These are phyloP conservation scores for Zaprionus nigranus DNA, from an alignment of 1,140 invertebrate genomes.

Conservation along the genomic window DNA sequence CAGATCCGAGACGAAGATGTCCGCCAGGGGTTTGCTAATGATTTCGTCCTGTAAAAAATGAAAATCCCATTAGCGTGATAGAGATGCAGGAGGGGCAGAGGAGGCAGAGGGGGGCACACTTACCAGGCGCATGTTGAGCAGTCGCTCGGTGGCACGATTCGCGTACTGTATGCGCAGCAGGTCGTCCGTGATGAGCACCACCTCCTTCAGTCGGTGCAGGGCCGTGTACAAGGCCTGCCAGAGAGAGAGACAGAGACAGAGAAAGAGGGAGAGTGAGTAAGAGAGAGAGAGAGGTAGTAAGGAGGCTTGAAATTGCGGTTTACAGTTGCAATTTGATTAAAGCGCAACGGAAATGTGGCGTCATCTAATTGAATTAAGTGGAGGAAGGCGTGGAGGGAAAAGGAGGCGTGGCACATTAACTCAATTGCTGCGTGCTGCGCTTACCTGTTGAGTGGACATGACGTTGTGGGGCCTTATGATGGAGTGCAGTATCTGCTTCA, in stretches of 20 bases:
- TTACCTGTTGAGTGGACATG: conserved; percentile 84
- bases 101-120: conserved; percentile 31
- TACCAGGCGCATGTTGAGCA: conserved; percentile 84
- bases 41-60: conserved; percentile 88
- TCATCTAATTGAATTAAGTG: conserved; percentile 87
- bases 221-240: conserved; percentile 92
- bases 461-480: conserved; percentile 87
- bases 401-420: conserved; percentile 30
- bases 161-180: conserved; percentile 90
- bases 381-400: neutral
- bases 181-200: conserved; percentile 94
- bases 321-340: conserved; percentile 59
- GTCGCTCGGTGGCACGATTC: conserved; percentile 79
- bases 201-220: conserved; percentile 92
- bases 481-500: conserved; percentile 89
- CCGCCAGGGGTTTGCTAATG: conserved; percentile 89
- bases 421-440: conserved; percentile 39
- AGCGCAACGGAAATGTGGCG: conserved; percentile 85
- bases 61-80: conserved; percentile 60
- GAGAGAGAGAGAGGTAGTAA: neutral
- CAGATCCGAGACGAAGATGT: conserved; percentile 85
- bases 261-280: neutral
- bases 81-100: neutral
- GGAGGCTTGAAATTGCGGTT: conserved; percentile 29
- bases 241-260: neutral